Evolutionary conservation across 2,113 vertebrate genomes (phyloP).

Genomic region (Rostratula benghalensis): DNA sequence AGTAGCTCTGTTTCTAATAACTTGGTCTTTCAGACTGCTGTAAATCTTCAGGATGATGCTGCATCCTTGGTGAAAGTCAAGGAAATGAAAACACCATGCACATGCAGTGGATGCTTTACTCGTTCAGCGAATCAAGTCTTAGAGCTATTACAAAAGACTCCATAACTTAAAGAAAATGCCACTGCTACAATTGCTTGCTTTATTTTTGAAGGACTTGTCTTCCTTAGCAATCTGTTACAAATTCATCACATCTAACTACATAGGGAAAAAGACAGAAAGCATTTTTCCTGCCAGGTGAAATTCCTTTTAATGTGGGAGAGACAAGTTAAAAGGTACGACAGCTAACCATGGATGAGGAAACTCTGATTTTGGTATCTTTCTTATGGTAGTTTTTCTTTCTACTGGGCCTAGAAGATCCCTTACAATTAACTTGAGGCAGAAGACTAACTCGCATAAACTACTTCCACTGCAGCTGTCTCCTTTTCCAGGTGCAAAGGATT

Average conservation of each 20-base stretch:
- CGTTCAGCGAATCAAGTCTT: constrained; percentile 11
- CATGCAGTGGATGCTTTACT: background rate
- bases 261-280: background rate
- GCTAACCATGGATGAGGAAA: background rate
- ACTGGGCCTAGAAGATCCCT: background rate
- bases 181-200: background rate
- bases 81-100: background rate
- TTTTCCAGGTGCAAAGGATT: background rate
- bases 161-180: background rate
- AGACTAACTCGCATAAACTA: background rate
- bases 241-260: background rate
- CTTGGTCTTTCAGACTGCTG: background rate
- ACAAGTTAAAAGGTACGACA: background rate
- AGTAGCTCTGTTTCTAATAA: background rate
- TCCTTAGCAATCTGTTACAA: background rate
- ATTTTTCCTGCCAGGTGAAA: background rate
- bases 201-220: background rate
- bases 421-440: background rate
- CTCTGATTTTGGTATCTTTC: background rate
- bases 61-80: background rate
- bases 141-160: background rate
- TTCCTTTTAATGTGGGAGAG: background rate
- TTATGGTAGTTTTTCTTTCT: background rate
- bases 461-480: background rate
- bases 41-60: background rate